These are phyloP conservation scores for Engraulis encrasicolus DNA, from an alignment of 2,113 vertebrate genomes.

Conservation along the genomic window DNA sequence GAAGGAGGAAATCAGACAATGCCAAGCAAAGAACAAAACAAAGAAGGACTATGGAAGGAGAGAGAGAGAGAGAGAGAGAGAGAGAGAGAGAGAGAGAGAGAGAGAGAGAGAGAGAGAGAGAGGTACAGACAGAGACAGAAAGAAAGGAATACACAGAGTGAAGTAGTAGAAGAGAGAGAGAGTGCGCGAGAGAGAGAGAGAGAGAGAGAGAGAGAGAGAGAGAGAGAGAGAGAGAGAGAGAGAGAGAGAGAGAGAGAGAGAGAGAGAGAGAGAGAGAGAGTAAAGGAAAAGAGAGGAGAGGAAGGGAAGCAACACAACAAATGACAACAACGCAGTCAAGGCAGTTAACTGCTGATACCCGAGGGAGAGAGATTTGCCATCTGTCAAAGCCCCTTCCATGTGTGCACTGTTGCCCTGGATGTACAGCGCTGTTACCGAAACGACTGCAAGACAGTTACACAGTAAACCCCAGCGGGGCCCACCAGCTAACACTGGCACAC, in stretches of 20 bases:
- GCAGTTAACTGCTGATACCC: conserved; percentile 59
- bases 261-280: background rate
- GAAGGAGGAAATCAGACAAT: background rate
- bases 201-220: too few relatives aligned
- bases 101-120: background rate
- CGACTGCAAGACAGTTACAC: conserved; percentile 30
- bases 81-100: conserved; percentile 15
- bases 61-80: background rate
- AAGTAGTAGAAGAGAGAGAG: background rate
- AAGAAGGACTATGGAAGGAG: background rate
- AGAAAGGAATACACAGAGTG: background rate
- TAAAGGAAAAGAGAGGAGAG: conserved; percentile 11
- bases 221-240: background rate
- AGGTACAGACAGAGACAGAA: background rate
- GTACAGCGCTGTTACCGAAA: too few relatives aligned
- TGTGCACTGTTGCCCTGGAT: conserved; percentile 54
- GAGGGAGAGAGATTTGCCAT: conserved; percentile 73
- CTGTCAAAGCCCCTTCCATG: conserved; percentile 71
- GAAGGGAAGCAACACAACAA: conserved; percentile 11
- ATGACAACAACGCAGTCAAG: conserved; percentile 39
- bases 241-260: conserved; percentile 26
- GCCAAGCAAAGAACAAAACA: background rate
- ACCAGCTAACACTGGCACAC: background rate
- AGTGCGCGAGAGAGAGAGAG: background rate
- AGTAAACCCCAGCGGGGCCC: background rate